These are phyloP conservation scores for Noctilio leporinus DNA, from an alignment of 2,113 vertebrate genomes.

Conservation along the genomic window DNA sequence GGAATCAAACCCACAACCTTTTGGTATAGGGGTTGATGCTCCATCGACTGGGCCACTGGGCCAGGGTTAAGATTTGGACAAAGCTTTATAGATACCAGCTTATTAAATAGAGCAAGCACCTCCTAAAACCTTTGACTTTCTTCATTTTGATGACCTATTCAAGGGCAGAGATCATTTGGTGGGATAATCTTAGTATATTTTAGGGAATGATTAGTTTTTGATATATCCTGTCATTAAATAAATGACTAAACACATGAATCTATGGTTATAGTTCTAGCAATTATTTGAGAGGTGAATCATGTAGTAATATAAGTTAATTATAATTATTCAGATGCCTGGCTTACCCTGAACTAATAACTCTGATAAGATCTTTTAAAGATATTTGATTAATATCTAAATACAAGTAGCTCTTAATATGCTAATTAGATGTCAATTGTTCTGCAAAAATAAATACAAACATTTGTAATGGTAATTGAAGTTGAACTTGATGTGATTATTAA, in stretches of 20 bases:
- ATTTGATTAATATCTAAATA: conserved; percentile 69
- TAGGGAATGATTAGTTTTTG: not conserved
- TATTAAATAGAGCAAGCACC: not conserved
- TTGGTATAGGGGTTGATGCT: too few species aligned
- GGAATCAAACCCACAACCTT: too few species aligned
- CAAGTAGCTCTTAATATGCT: conserved; percentile 56
- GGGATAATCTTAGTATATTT: not conserved
- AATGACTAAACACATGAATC: not conserved
- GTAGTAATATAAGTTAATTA: not conserved
- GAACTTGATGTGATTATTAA: conserved; percentile 76
- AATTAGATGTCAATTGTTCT: conserved; percentile 75
- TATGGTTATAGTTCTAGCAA: not conserved
- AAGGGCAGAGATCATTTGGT: not conserved
- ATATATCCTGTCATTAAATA: not conserved
- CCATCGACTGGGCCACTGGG: too few species aligned
- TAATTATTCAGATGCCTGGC: not conserved
- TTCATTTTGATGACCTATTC: not conserved
- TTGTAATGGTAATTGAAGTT: conserved; percentile 74
- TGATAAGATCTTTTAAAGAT: conserved; percentile 55
- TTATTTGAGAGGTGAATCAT: not conserved
- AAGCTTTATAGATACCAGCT: not conserved
- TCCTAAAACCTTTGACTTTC: not conserved
- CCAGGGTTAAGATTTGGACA: not conserved
- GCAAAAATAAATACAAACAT: conserved; percentile 70
- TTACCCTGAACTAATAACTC: conserved; percentile 34